These are phyloP conservation scores for Macrostomum lignano DNA, from an alignment of 1,140 invertebrate species.

Conservation along the genomic window DNA sequence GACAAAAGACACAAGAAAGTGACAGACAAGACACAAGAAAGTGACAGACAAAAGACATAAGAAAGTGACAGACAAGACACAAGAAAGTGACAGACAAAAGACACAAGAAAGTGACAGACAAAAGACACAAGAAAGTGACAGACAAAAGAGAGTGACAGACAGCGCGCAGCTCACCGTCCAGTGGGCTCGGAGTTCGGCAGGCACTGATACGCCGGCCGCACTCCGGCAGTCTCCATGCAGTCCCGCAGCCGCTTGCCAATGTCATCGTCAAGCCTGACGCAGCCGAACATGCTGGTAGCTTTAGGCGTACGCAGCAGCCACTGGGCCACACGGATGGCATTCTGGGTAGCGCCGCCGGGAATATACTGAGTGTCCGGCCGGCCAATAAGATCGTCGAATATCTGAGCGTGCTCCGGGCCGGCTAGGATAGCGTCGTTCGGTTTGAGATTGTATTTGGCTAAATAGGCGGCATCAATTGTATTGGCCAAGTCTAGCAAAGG, in stretches of 20 bases:
- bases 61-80: too few species aligned
- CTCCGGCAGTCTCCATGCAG: background rate
- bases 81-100: too few species aligned
- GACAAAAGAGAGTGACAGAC: too few species aligned
- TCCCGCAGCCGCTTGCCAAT: constrained; percentile 1
- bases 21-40: too few species aligned
- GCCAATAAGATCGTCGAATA: constrained; percentile 41
- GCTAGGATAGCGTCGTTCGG: constrained; percentile 78
- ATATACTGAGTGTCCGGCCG: constrained; percentile 54
- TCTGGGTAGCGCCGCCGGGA: constrained; percentile 79
- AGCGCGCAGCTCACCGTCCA: constrained; percentile 43
- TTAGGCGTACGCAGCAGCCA: background rate
- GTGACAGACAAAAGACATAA: too few species aligned
- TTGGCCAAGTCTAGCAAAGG: constrained; percentile 9
- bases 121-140: too few species aligned
- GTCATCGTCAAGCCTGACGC: background rate
- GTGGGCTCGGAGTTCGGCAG: constrained; percentile 41
- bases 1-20: too few species aligned
- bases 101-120: too few species aligned
- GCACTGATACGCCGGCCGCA: constrained; percentile 16
- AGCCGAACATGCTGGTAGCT: background rate
- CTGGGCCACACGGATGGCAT: constrained; percentile 50
- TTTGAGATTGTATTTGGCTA: constrained; percentile 26
- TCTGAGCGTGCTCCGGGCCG: constrained; percentile 51
- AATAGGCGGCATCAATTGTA: constrained; percentile 2